A percentile compares a stretch with the other conserved stretches of the same genome.
Evolutionary conservation across 2,113 vertebrate species (phyloP).

Genomic region (Corythaixoides concolor): DNA sequence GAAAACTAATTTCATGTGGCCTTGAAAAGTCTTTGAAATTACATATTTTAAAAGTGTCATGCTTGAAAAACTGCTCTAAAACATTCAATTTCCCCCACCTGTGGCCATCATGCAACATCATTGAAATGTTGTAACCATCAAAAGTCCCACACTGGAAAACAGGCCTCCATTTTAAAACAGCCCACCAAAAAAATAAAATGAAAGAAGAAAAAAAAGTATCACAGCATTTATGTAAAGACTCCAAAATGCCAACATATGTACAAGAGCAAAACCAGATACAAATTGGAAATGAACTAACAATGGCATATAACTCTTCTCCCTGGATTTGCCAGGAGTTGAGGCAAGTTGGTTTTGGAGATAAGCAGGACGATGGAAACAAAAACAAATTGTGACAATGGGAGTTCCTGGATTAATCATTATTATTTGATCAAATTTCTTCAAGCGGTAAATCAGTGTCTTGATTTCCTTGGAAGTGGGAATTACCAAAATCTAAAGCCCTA

Average conservation of each 20-base stretch:
- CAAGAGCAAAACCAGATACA: constrained; percentile 73
- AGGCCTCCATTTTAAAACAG: constrained; percentile 77
- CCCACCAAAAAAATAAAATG: constrained; percentile 62
- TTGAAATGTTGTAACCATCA: constrained; percentile 61
- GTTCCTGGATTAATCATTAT: constrained; percentile 68
- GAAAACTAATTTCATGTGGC: constrained; percentile 71
- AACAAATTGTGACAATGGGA: constrained; percentile 67
- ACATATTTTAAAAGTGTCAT: constrained; percentile 73
- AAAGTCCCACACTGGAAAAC: constrained; percentile 65
- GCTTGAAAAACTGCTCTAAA: constrained; percentile 74
- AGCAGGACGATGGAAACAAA: constrained; percentile 67
- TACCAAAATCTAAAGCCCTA: neutral
- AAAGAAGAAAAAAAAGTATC: constrained; percentile 58
- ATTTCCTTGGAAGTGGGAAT: constrained; percentile 10
- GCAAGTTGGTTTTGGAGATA: constrained; percentile 65
- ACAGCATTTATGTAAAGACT: constrained; percentile 75
- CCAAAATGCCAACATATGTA: constrained; percentile 76
- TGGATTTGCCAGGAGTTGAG: constrained; percentile 61
- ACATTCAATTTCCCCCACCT: constrained; percentile 67
- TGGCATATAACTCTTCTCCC: constrained; percentile 66
- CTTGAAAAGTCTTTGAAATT: constrained; percentile 72
- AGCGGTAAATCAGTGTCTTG: neutral
- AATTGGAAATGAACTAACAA: constrained; percentile 63
- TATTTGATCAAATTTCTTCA: constrained; percentile 74
- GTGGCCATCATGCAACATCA: constrained; percentile 64